Evolutionary conservation across 2,113 vertebrate genomes (phyloP).

Genomic region (Capricornis sumatraensis): DNA sequence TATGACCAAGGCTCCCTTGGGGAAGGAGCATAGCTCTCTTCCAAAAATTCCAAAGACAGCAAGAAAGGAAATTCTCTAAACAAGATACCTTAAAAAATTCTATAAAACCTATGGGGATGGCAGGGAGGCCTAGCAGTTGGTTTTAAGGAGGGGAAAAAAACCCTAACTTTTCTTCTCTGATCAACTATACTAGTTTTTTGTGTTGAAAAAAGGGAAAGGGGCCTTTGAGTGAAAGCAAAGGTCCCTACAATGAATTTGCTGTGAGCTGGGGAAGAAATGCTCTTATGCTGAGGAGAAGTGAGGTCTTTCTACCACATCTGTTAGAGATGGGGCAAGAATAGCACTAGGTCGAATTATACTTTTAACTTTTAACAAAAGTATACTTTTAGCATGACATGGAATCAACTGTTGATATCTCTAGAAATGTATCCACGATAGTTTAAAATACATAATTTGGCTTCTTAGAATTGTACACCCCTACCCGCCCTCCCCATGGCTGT

Average conservation of each 20-base stretch:
- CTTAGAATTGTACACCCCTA: not conserved
- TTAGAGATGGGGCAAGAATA: not conserved
- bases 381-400: not conserved
- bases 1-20: not conserved
- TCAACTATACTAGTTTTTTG: not conserved
- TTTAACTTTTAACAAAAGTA: not conserved
- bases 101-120: not conserved
- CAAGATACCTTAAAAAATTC: not conserved
- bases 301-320: not conserved
- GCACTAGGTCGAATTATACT: not conserved
- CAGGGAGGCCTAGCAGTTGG: not conserved
- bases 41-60: slow-evolving; percentile 37
- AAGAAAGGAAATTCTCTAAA: slow-evolving; percentile 46
- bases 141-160: not conserved
- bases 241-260: not conserved
- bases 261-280: not conserved
- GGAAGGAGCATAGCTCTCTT: not conserved
- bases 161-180: not conserved
- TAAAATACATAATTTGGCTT: not conserved
- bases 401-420: not conserved
- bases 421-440: not conserved
- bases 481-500: accelerated
- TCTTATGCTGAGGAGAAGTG: no score
- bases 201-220: not conserved
- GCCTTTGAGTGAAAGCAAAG: not conserved